phyloP scores from a whole-genome alignment of 2,797 vertebrate species.

The Adelosebastes latens region DNA sequence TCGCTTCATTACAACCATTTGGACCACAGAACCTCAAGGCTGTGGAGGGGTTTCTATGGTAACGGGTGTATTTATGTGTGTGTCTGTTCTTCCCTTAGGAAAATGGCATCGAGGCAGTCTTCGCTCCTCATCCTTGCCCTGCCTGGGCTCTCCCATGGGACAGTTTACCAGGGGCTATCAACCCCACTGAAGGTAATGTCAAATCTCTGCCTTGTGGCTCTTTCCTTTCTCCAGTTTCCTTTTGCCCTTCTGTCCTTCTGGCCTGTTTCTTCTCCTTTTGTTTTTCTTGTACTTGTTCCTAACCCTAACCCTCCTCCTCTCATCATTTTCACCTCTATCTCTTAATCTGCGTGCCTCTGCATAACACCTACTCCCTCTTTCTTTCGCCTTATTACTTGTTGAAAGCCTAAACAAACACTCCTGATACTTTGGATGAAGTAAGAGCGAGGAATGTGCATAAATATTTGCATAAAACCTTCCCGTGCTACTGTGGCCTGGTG shows the following conservation, averaged over 20 bases:
- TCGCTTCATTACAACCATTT: slow-evolving; percentile 45
- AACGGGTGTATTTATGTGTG: slow-evolving; percentile 51
- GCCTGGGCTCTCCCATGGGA: slow-evolving; percentile 91
- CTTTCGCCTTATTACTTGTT: slow-evolving; percentile 8
- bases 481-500: slow-evolving; percentile 13
- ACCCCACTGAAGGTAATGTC: slow-evolving; percentile 90
- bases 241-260: neutral
- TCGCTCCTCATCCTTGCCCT: slow-evolving; percentile 90
- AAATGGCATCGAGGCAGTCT: slow-evolving; percentile 88
- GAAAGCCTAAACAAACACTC: slow-evolving; percentile 36
- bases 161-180: slow-evolving; percentile 89
- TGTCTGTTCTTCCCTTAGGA: slow-evolving; percentile 78
- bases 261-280: neutral
- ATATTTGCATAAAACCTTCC: slow-evolving; percentile 55
- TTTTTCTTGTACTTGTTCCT: neutral
- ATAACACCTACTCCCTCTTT: slow-evolving; percentile 6
- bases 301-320: neutral
- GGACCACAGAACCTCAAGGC: slow-evolving; percentile 31
- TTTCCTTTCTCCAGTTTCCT: slow-evolving; percentile 12
- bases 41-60: slow-evolving; percentile 63
- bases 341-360: neutral
- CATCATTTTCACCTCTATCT: neutral
- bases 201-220: slow-evolving; percentile 15
- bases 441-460: slow-evolving; percentile 33
- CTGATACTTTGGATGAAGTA: slow-evolving; percentile 27